Base-by-base conservation (phyloP, 2,797 vertebrate genomes). In the Myotis daubentonii region DNA sequence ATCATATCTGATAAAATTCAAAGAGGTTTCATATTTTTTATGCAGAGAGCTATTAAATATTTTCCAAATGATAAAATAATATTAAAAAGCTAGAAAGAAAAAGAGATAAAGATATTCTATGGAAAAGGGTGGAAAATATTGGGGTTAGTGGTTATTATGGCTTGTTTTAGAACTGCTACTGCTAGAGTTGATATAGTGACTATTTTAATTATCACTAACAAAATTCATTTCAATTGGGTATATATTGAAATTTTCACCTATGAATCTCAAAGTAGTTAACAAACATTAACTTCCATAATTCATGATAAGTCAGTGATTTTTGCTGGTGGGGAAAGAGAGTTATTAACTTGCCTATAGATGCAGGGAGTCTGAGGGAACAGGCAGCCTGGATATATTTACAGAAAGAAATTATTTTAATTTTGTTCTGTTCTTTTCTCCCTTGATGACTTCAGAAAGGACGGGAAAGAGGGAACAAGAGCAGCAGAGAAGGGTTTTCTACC, bases 171-270 rank as follows among this genome's bases (percentile, higher is more conserved):
- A 93, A 76, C 6, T 60, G 23, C 28, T 92, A 30, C 8, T 95
- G 20, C 33, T 80, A 55, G 60, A 95, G 11, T 71, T 85, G 36
- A 89, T 81, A 78, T 6, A 89, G 44, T 55, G 81, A 47, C 8
- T 68, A 36, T 80, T 93, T 95, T 89, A 95, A 80, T 92, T 62
- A 95, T 81, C 83, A 79, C n/a, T 66, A 91, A 91, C 68, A 83
- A 12, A 91, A 57, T 93, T 38, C 10, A 83, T 93, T 84, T 84
- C 44, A 94, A 81, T 51, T 36, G 9, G 36, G 5, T 82, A 85
- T 94, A 84, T 76, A 87, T 1, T 74, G 16, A 16, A 80, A n/a
- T 36, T 91, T 89, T n/a, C 28, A 68, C 20, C 30, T 57, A 68
- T 70, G n/a, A 95, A 81, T 95, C 9, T 76, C 25, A 55, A 87